Evolutionary conservation across 1,140 invertebrate species (phyloP).

Genomic region (Antheraea pernyi): DNA sequence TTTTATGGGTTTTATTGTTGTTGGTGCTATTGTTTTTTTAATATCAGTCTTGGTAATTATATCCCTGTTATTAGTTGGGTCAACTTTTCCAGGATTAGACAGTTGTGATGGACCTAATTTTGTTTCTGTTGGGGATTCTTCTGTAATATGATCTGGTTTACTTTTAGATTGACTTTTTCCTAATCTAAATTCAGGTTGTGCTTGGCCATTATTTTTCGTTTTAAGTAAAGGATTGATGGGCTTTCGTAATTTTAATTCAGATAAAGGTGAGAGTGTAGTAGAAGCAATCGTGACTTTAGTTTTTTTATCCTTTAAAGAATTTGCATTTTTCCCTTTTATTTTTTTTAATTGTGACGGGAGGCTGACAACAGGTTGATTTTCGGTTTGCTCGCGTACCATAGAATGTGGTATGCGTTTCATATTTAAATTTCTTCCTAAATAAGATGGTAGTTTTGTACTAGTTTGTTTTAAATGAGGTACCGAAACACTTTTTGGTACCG

Average conservation of each 20-base stretch:
- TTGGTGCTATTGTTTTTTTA: not conserved
- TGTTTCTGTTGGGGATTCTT: not conserved
- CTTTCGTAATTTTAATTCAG: slow-evolving; percentile 3
- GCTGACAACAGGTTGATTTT: not conserved
- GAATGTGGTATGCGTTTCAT: not conserved
- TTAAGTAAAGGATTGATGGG: not conserved
- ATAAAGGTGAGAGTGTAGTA: slow-evolving; percentile 17
- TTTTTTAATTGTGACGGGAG: not conserved
- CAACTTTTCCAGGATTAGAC: not conserved
- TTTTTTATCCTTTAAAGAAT: slow-evolving; percentile 31
- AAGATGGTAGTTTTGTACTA: slow-evolving; percentile 5
- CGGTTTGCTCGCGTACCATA: not conserved
- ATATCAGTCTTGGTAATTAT: not conserved
- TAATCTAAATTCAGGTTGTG: not conserved
- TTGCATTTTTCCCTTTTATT: not conserved
- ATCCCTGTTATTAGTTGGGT: not conserved
- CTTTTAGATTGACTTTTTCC: not conserved
- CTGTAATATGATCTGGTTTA: not conserved
- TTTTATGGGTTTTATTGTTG: not conserved
- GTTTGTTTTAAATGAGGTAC: slow-evolving; percentile 25
- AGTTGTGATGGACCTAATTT: not conserved
- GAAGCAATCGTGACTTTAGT: slow-evolving; percentile 36
- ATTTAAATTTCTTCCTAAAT: not conserved
- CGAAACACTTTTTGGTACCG: slow-evolving; percentile 23
- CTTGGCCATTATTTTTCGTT: not conserved